Base-by-base conservation (phyloP, 2,888 invertebrate genomes). In the Cephus runcator region DNA sequence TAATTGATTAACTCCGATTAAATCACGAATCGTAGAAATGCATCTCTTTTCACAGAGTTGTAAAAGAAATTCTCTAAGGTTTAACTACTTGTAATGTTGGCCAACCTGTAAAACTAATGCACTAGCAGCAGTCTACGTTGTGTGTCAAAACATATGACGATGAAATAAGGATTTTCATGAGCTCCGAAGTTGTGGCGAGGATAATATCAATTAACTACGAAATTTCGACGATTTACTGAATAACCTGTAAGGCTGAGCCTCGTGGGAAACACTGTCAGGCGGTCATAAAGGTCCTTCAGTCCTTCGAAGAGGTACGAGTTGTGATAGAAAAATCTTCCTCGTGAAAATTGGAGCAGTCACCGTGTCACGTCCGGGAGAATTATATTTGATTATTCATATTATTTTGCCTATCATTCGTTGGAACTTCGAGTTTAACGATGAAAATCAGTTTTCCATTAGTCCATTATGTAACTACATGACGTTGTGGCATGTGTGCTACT, bases 141-240 rank as follows among this genome's bases (percentile, higher is more conserved):
- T 79, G 80, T 81, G 81, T 83, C 84, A 85, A 86, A 86, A 86
- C 85, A 85, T 84, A 85, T 81, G 86, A 85, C 79, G 85, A 85
- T 87, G 81, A 87, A 85, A 82, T 86, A 84, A 86, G 82, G 84
- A 85, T 86, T 86, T 76, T 86, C 74, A 78, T 69, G 69, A 83
- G 74, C 76, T 78, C 81, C 73, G 75, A 79, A 80, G 80, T 79
- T 80, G 40, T 77, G 73, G n/a, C 34, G 12, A 56, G 56, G 56
- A 23, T 40, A 23, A 40, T 56, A 56, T 56, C 56, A 56, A 56
- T 56, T 56, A 56, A 23, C 9, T 56, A 56, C 56, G 34, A 34
- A 30, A 69, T 35, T 76, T 68, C 35, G 3, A 40, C 69, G 31
- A 31, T 40, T 69, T 11, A 23, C 31, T 69, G 69, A 36, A 71